phyloP scores from a whole-genome alignment of 2,888 invertebrate species.

The Sarcophaga caerulescens region DNA sequence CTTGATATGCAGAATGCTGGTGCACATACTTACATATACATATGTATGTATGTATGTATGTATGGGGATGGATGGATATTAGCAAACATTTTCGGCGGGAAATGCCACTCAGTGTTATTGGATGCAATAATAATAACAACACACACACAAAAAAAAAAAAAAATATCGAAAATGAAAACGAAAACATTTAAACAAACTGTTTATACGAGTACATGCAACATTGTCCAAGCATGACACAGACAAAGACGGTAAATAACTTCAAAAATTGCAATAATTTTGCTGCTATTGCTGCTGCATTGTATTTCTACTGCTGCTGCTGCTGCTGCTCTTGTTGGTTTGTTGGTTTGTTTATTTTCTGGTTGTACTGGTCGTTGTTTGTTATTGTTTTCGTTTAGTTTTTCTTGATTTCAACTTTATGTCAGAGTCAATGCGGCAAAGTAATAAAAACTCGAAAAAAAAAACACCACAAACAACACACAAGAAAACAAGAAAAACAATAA shows the following conservation, averaged over 20 bases:
- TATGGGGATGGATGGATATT: conserved; percentile 6
- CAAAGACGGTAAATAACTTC: conserved; percentile 51
- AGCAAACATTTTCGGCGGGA: conserved; percentile 65
- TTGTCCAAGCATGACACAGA: conserved; percentile 51
- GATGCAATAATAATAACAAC: conserved; percentile 26
- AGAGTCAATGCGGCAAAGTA: conserved; percentile 55
- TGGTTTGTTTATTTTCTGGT: background rate
- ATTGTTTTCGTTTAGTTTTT: conserved; percentile 7
- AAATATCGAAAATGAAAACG: background rate
- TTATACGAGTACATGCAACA: conserved; percentile 54
- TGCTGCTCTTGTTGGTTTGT: too few relatives aligned
- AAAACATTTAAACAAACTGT: conserved; percentile 41
- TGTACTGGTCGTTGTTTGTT: conserved; percentile 7
- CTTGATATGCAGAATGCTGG: conserved; percentile 39
- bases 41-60: background rate
- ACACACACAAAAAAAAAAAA: conserved; percentile 23
- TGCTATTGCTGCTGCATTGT: too few relatives aligned
- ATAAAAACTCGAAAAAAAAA: background rate
- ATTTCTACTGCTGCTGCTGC: too few relatives aligned
- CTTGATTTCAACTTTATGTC: conserved; percentile 41
- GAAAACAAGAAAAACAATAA: conserved; percentile 50
- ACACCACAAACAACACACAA: background rate
- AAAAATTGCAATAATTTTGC: conserved; percentile 37
- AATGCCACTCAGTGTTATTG: conserved; percentile 64
- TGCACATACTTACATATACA: background rate